Evolutionary conservation across 1,140 invertebrate genomes (phyloP).

Genomic region (Aphidius ervi): DNA sequence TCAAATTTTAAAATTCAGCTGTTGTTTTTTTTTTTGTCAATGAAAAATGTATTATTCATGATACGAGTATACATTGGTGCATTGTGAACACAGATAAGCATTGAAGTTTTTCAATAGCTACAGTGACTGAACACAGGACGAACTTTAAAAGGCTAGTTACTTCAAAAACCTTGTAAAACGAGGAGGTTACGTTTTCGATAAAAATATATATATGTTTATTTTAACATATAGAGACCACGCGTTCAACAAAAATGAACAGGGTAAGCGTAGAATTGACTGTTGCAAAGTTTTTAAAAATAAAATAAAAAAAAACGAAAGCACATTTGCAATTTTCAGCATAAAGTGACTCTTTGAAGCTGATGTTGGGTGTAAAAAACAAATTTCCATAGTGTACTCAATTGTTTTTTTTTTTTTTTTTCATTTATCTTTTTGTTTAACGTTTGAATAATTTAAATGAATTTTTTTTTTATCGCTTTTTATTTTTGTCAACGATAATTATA

Average conservation of each 20-base stretch:
- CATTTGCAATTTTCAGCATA: conserved; percentile 27
- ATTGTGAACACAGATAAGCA: conserved; percentile 10
- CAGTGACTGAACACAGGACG: neutral
- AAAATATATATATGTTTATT: too few species aligned
- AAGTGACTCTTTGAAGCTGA: conserved; percentile 27
- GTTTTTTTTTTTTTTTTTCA: neutral
- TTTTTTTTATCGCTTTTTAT: conserved; percentile 9
- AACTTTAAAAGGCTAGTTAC: conserved; percentile 25
- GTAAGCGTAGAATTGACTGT: too few species aligned
- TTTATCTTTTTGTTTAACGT: conserved; percentile 1
- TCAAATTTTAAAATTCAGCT: too few species aligned
- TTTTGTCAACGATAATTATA: too few species aligned
- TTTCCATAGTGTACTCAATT: conserved; percentile 28
- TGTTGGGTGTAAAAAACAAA: conserved; percentile 8
- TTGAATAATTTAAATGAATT: conserved; percentile 24
- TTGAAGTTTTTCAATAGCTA: conserved; percentile 19
- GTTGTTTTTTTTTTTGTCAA: too few species aligned
- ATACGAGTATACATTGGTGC: conserved; percentile 1
- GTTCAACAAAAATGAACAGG: neutral
- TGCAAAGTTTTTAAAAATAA: neutral
- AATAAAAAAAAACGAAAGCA: conserved; percentile 24
- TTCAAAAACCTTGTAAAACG: conserved; percentile 23
- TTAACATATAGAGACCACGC: too few species aligned
- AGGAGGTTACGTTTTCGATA: conserved; percentile 4
- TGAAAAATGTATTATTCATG: conserved; percentile 24